Evolutionary conservation across 2,888 invertebrate genomes (phyloP), one percentile per base, ranked within the genome.

Genomic region (Thecophora atra): DNA sequence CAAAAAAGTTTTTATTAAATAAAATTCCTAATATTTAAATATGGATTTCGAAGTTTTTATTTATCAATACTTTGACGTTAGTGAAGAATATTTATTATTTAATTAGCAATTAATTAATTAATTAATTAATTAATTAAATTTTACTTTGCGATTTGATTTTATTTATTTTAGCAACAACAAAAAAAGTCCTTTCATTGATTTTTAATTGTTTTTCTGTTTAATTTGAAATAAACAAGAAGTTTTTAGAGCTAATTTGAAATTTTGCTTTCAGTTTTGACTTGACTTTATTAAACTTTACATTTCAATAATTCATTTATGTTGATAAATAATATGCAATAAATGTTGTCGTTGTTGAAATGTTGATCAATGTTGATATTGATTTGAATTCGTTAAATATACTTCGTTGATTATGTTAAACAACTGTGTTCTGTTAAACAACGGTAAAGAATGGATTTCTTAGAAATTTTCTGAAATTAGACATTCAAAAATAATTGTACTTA

Each of bases 231-330:
- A 70, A 70, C 62, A 70, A 70, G 62, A 70, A 37, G 37, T 56
- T 68, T 58, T 37, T 21, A 56, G 30, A 62, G 19, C 62, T 19
- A 58, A 28, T 13, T 24, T 58, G 28, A 24, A 58, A 17, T 62
- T n/a, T n/a, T n/a, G n/a, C 37, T 60, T 51, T 30, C 26, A 15
- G 54, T 52, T 47, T 52, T 17, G n/a, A 54, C 28, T 60, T 24
- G 58, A 30, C 47, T 47, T 69, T 70, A 51, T 52, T 30, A 78
- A 75, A 76, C 73, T 76, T 75, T 52, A 69, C 70, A 70, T 77
- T 72, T 75, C 70, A 44, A 82, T 81, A n/a, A 79, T 81, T 81
- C 81, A 78, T 80, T 69, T 13, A n/a, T 80, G 80, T 81, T 81
- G 81, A 78, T 80, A 69, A 15, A 66, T 63, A 65, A n/a, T n/a